Evolutionary conservation across 2,888 invertebrate species (phyloP), one percentile per base, ranked within the genome.

Genomic region (Trichacis sp.): DNA sequence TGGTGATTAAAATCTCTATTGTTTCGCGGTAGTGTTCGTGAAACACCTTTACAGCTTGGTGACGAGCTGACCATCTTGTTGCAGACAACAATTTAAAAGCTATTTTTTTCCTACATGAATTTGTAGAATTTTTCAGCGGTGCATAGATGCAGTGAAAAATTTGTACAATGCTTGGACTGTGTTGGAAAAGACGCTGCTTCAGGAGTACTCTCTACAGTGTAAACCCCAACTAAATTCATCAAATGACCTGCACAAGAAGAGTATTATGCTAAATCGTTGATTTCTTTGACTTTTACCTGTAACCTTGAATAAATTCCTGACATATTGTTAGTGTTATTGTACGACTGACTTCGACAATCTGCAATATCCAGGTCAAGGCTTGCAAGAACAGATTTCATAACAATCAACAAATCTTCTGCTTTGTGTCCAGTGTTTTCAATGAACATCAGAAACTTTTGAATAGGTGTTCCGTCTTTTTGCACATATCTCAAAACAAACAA

Each of bases 221-320:
- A 59, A 42, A 46, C 68, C 19, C 60, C 69, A 40, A 73, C 69
- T 58, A 76, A 66, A 66, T 77, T 74, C 19, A 74, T 54, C 18
- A 74, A 74, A 64, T 74, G 74, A 15, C 71, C 71, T 24, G 72
- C 60, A 64, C 73, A 24, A 74, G 74, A 72, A 17, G 70, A 62
- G 54, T 64, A 72, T 51, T 64, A 51, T 15, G 67, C 70, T 43
- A 69, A 60, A 63, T 65, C 63, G 55, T 76, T 74, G 17, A 61
- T 43, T 2, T 69, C 70, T 64, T 71, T 75, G 38, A 74, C 68
- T 45, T 67, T 71, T 18, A 62, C 64, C 68, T 73, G 72, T 33
- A 73, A 71, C 20, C 71, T 50, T 18, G 64, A 69, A 51, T 71
- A 60, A 40, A 11, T 30, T 9, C 69, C 72, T 11, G 36, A 43